Percentiles rank a stretch among this genome's conserved stretches.
Conservation (phyloP, 30 jellyfish, hydroid and myxozoan species). For the Rhopilema esculentum region DNA sequence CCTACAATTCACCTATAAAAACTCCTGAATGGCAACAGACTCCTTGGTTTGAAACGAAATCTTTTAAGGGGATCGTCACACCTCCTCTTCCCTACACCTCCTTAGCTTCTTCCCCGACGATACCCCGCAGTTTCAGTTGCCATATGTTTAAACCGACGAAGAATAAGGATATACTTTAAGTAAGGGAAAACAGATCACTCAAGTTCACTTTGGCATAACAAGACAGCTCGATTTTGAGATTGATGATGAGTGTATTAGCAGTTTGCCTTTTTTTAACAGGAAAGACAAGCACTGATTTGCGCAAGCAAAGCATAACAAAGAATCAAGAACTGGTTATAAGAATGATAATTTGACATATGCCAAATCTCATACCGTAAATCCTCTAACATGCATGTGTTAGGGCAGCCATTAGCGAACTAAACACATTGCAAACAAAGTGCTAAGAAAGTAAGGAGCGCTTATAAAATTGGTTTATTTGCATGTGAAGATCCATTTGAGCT, state of each 20-base stretch:
- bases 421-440: conserved; percentile 14
- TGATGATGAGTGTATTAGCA: not conserved
- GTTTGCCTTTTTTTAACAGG: not conserved
- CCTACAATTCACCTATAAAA: too few relatives aligned
- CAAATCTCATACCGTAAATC: conserved; percentile 37
- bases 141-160: too few relatives aligned
- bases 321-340: conserved; percentile 30
- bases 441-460: conserved; percentile 33
- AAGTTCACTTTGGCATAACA: too few relatives aligned
- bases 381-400: not conserved
- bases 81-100: too few relatives aligned
- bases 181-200: too few relatives aligned
- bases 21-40: too few relatives aligned
- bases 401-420: not conserved
- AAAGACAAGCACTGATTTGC: not conserved
- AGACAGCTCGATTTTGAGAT: not conserved
- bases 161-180: too few relatives aligned
- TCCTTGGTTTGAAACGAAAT: too few relatives aligned
- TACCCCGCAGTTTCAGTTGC: too few relatives aligned
- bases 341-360: conserved; percentile 23
- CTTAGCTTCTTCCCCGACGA: too few relatives aligned
- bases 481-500: not conserved
- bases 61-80: too few relatives aligned
- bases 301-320: not conserved
- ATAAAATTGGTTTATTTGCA: not conserved